These are phyloP conservation scores for Folsomia manolachei DNA, from an alignment of 2,888 invertebrate genomes.

Conservation along the genomic window DNA sequence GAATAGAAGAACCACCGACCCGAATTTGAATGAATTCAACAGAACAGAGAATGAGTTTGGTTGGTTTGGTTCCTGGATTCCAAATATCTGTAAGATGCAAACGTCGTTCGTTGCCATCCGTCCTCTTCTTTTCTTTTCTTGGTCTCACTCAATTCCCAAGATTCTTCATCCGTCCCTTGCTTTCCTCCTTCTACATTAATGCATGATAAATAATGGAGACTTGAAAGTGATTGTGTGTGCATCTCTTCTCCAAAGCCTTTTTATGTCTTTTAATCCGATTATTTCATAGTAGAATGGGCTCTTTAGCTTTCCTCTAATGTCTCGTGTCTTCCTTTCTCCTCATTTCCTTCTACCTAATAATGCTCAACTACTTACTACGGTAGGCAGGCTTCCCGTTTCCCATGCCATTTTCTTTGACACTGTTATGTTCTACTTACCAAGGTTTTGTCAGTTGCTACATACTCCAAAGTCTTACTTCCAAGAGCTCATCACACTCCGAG, in stretches of 20 bases:
- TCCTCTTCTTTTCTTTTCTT: conserved; percentile 14
- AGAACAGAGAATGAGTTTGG: neutral
- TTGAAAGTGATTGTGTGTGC: conserved; percentile 34
- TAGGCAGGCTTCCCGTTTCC: neutral
- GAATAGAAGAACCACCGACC: neutral
- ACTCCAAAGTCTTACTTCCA: neutral
- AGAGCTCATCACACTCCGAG: neutral
- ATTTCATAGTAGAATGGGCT: conserved; percentile 33
- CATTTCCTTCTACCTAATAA: conserved; percentile 17
- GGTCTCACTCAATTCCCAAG: neutral
- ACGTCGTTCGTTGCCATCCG: neutral
- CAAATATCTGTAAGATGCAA: neutral
- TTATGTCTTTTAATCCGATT: conserved; percentile 48
- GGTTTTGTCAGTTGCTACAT: too few relatives aligned
- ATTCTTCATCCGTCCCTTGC: conserved; percentile 10
- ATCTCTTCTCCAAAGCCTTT: conserved; percentile 40
- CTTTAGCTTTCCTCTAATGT: conserved; percentile 22
- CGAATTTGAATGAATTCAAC: neutral
- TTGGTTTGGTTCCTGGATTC: neutral
- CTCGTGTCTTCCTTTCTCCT: conserved; percentile 19
- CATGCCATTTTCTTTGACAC: too few relatives aligned
- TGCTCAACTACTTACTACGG: neutral
- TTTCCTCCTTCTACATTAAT: conserved; percentile 28
- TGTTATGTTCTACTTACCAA: too few relatives aligned
- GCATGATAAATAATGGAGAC: conserved; percentile 42